Percentiles rank a stretch among this genome's conserved stretches.
Conservation (phyloP, 2,797 vertebrate genomes). For the Pitangus sulphuratus region DNA sequence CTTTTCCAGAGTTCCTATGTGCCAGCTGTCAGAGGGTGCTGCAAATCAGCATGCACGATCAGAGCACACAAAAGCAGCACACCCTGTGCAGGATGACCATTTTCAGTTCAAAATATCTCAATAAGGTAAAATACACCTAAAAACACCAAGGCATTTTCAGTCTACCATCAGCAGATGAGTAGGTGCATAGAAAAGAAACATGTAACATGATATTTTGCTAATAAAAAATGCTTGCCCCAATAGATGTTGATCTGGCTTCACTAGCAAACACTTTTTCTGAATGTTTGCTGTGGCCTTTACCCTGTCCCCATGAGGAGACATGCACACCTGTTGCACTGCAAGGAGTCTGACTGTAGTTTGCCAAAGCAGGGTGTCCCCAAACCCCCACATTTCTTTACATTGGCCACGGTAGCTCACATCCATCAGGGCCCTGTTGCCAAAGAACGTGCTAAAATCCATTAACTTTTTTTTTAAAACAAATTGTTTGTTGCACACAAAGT, state of each 20-base stretch:
- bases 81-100: background rate
- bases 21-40: background rate
- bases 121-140: background rate
- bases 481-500: background rate
- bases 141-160: background rate
- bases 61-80: background rate
- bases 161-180: background rate
- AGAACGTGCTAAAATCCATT: background rate
- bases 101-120: background rate
- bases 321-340: background rate
- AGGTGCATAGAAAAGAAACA: background rate
- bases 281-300: background rate
- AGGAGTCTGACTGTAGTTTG: background rate
- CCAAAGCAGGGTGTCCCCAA: fast-evolving
- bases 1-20: background rate
- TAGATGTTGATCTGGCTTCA: background rate
- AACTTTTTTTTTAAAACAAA: background rate
- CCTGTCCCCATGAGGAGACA: background rate
- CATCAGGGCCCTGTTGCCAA: background rate
- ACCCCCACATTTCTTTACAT: fast-evolving
- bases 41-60: fast-evolving
- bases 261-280: background rate
- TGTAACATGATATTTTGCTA: background rate
- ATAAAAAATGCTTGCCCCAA: background rate
- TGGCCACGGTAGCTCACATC: background rate